Evolutionary conservation across 2,113 vertebrate species (phyloP), one percentile per base, ranked within the genome.

Genomic region (Pyxicephalus adspersus): DNA sequence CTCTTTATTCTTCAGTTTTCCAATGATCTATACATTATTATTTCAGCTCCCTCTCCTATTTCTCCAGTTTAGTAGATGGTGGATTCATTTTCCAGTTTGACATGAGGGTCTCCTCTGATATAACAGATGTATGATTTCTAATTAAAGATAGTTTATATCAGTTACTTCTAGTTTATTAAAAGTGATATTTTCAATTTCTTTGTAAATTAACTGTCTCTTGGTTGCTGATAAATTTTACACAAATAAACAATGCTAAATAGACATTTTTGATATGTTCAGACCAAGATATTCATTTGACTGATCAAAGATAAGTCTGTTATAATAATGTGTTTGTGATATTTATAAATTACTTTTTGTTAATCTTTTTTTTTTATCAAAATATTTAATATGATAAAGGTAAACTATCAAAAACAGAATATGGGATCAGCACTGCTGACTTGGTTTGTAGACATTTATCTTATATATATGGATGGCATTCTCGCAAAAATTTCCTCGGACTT

Each of bases 181-280:
- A 31, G 22, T 50, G 64, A 67, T 34, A 29, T 50, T 67, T 67
- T 67, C 64, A 67, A 67, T 67, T 45, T 50, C 20, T 50, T 8
- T 50, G 11, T 22, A 31, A 67, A 67, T 67, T 31, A 67, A 23
- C 34, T 23, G 64, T n/a, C 34, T 67, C 20, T 67, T 16, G n/a
- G n/a, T 50, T 67, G 31, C 29, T 66, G 64, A 67, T 67, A 45
- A 20, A 45, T 50, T 6, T 23, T 50, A 22, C 34, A 45, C 23
- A 22, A 67, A 67, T 67, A 67, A 64, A 67, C 64, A 67, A 23
- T 67, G 15, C 5, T 67, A 13, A 31, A 31, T 34, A 45, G 64
- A 11, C 23, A 16, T 67, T 11, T 34, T 50, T 31, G 64, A 7
- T 45, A 45, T 13, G 1, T 45, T 45, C 38, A 45, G 38, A 45